Evolutionary conservation across 2,888 invertebrate species (phyloP).

Genomic region (Idaea aversata): DNA sequence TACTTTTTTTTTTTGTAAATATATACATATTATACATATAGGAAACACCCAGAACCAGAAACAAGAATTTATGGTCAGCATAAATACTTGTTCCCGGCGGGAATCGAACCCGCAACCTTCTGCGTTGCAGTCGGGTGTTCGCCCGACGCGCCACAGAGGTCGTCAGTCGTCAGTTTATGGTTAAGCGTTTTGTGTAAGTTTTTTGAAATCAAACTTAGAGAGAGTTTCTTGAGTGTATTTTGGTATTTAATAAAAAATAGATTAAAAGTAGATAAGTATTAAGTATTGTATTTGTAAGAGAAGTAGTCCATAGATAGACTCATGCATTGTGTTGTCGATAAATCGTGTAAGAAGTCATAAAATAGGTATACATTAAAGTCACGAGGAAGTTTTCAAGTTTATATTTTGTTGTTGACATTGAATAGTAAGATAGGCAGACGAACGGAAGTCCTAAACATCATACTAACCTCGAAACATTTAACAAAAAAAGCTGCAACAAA

Average conservation of each 20-base stretch:
- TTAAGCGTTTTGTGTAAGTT: not conserved
- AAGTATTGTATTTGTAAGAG: not conserved
- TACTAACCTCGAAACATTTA: conserved; percentile 5
- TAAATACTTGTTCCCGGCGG: too few species aligned
- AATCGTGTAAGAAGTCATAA: not conserved
- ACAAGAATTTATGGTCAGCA: too few species aligned
- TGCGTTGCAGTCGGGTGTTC: too few species aligned
- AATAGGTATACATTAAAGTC: not conserved
- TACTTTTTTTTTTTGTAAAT: too few species aligned
- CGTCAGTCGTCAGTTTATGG: too few species aligned
- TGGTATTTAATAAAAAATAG: not conserved
- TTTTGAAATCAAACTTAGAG: not conserved
- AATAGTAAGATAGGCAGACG: not conserved
- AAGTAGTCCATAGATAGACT: not conserved
- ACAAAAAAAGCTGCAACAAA: conserved; percentile 46
- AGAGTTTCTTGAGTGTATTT: not conserved
- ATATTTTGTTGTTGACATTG: not conserved
- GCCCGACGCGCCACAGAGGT: too few species aligned
- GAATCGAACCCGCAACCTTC: too few species aligned
- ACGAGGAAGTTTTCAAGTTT: not conserved
- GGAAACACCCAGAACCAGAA: too few species aligned
- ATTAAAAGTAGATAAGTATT: not conserved
- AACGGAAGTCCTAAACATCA: not conserved
- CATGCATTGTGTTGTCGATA: not conserved
- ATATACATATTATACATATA: too few species aligned